phyloP scores from a whole-genome alignment of 2,113 vertebrate species.

The Percina caprodes region DNA sequence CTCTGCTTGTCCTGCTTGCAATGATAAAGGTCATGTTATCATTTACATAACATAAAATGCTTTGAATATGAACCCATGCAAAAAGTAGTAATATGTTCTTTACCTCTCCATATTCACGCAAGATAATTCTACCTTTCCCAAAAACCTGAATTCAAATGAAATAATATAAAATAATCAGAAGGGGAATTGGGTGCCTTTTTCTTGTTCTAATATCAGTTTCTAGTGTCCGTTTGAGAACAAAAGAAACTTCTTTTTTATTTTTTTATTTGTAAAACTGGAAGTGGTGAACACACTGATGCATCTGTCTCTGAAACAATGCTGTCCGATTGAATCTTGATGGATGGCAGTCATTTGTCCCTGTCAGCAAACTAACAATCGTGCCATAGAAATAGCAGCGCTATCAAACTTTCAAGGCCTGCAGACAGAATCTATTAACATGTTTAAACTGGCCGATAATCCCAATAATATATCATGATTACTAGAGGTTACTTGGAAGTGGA shows the following conservation, averaged over 20 bases:
- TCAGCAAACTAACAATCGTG: constrained; percentile 89
- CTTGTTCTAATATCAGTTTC: not conserved
- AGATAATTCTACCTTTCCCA: not conserved
- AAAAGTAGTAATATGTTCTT: constrained; percentile 80
- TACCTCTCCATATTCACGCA: not conserved
- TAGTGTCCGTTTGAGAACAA: not conserved
- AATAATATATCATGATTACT: constrained; percentile 44
- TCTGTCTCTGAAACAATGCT: constrained; percentile 62
- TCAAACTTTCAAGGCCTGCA: constrained; percentile 91
- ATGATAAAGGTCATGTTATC: constrained; percentile 94
- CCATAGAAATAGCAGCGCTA: constrained; percentile 89
- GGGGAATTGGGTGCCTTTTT: not conserved
- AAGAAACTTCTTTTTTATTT: not conserved
- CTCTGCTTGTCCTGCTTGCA: constrained; percentile 89
- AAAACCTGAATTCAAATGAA: not conserved
- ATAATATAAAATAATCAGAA: not conserved
- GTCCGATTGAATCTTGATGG: constrained; percentile 91
- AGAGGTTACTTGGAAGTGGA: not conserved
- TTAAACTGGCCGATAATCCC: constrained; percentile 75
- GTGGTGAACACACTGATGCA: constrained; percentile 72
- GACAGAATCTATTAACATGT: constrained; percentile 90
- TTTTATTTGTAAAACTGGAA: constrained; percentile 9
- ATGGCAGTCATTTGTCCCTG: constrained; percentile 94
- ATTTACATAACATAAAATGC: constrained; percentile 91
- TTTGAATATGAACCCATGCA: constrained; percentile 84